A percentile compares a stretch with the other conserved stretches of the same genome.
These are phyloP conservation scores for Aphodius granarius DNA, from an alignment of 2,888 invertebrate genomes.

Conservation along the genomic window DNA sequence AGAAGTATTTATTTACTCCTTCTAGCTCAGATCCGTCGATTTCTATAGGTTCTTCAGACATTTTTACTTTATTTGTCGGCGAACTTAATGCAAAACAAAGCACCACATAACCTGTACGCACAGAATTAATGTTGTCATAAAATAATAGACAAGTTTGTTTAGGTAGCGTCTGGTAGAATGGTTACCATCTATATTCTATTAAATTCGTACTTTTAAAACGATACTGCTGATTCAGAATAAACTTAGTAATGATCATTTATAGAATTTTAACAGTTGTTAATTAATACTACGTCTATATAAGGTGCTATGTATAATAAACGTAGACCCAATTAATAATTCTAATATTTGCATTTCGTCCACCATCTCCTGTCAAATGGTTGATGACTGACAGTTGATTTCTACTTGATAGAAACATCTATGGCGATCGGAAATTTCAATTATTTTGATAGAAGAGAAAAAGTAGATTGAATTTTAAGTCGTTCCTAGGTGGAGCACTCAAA, in stretches of 20 bases:
- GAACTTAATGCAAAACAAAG: too few species aligned
- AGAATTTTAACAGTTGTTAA: neutral
- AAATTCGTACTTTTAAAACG: neutral
- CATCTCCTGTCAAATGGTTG: neutral
- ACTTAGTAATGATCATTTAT: neutral
- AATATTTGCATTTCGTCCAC: too few species aligned
- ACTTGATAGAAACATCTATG: neutral
- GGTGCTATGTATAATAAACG: neutral
- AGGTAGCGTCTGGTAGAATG: neutral
- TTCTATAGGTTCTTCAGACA: constrained; percentile 52
- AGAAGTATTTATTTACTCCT: constrained; percentile 62
- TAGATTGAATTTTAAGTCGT: neutral
- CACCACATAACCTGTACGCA: neutral
- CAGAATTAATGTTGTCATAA: neutral
- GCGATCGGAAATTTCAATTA: constrained; percentile 6
- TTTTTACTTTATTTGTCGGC: constrained; percentile 21
- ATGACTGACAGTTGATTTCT: neutral
- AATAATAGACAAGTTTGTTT: neutral
- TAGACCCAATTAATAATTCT: neutral
- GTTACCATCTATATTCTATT: neutral
- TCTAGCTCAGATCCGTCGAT: constrained; percentile 81
- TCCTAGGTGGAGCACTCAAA: neutral
- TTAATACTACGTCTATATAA: neutral
- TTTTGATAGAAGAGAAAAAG: neutral
- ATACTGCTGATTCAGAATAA: neutral